Conservation (phyloP, 1,140 invertebrate genomes). For the Nautilus pompilius region DNA sequence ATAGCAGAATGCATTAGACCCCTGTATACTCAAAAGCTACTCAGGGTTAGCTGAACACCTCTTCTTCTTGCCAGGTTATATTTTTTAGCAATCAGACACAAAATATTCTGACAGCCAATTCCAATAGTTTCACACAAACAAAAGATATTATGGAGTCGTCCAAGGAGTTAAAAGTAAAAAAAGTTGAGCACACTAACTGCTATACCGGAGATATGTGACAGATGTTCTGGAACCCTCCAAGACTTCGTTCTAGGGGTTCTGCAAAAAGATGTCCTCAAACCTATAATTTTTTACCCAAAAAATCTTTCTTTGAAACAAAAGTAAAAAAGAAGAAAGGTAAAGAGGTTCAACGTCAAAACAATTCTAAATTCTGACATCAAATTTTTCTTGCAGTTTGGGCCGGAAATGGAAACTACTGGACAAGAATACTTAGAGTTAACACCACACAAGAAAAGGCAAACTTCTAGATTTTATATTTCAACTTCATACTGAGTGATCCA, state of each 20-base stretch:
- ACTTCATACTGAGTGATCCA: too few species aligned
- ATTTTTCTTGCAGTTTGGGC: too few species aligned
- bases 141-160: neutral
- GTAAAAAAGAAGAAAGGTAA: neutral
- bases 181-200: neutral
- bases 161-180: neutral
- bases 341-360: neutral
- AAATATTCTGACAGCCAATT: neutral
- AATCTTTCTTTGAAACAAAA: neutral
- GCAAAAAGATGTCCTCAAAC: neutral
- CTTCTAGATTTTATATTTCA: too few species aligned
- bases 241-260: neutral
- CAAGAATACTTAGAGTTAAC: too few species aligned
- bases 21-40: neutral
- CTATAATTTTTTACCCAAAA: too few species aligned
- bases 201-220: neutral
- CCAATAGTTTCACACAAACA: neutral
- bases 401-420: too few species aligned
- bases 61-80: neutral
- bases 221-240: neutral
- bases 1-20: neutral
- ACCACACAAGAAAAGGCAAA: too few species aligned
- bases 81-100: neutral
- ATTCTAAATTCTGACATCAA: too few species aligned
- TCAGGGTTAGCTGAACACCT: neutral